Base-by-base conservation (phyloP, 2,797 vertebrate genomes). In the Masticophis lateralis region DNA sequence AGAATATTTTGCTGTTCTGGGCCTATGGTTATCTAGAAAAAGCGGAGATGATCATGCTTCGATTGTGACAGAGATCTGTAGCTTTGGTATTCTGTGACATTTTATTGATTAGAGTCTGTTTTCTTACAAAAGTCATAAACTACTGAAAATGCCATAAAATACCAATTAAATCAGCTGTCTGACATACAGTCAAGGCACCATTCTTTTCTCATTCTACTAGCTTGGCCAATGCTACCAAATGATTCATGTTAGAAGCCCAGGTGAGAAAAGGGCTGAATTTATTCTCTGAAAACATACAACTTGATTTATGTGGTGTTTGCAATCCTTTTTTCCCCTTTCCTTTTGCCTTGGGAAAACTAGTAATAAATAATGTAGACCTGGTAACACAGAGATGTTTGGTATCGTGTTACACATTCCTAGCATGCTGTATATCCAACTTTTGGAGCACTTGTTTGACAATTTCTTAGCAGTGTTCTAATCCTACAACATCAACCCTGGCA, bases 211-310 rank as follows among this genome's bases (percentile, higher is more conserved):
- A 51, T 22, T 0, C 74, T 86, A 90, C 87, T 96, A 57, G 11
- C 43, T 93, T 87, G 90, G 37, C 74, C 93, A 91, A 88, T 89
- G 69, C 94, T 91, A 94, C 51, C 13, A 89, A 87, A 66, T 6
- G 57, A 94, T 95, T 94, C 89, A 60, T 93, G 88, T 16, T 90
- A 86, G 91, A 95, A 94, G 55, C 92, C 47, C 61, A 95, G 94
- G 94, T 87, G 89, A 95, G 22, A 93, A 90, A 88, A 93, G 61
- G 93, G 95, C 90, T 94, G 90, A 88, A 96, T 92, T 90, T 12
- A 93, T 92, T 89, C 79, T 28, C 43, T 47, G 91, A 59, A 88
- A 60, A 18, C 27, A 61, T 18, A 27, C 9, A 10, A 28, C 22
- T 55, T 55, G 47, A 79, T 79, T 63, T 55, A 91, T 51, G 37